Conservation (phyloP, 2,113 vertebrate species). For the Drymodes brunneopygia region DNA sequence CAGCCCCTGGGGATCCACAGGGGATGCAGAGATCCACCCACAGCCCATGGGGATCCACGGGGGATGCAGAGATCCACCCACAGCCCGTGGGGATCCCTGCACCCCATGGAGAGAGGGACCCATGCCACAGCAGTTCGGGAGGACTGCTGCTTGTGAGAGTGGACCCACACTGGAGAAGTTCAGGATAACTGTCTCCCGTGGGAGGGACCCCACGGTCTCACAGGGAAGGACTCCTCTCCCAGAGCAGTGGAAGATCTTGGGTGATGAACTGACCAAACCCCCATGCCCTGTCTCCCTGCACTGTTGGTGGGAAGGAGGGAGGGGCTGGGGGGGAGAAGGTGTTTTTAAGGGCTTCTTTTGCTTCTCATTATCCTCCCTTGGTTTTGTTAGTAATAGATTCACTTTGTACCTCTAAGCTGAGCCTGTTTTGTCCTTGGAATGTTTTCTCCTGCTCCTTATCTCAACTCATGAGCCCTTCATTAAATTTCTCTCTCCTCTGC, state of each 20-base stretch:
- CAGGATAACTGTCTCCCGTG: neutral
- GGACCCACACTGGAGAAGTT: no score
- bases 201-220: neutral
- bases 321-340: fast-evolving
- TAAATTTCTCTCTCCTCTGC: neutral
- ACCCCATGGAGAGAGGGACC: no score
- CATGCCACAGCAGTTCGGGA: neutral
- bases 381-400: neutral
- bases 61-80: no score
- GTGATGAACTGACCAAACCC: neutral
- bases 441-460: neutral
- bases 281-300: neutral
- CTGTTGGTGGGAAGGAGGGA: no score
- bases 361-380: neutral
- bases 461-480: neutral
- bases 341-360: neutral
- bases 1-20: neutral
- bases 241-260: fast-evolving
- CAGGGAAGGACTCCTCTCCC: neutral
- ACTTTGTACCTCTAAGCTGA: neutral
- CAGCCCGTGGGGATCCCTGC: no score
- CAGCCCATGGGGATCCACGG: neutral
- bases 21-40: neutral
- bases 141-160: neutral
- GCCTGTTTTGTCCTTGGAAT: neutral